Conservation (phyloP, 2,113 vertebrate genomes). For the Hiodon tergisus region DNA sequence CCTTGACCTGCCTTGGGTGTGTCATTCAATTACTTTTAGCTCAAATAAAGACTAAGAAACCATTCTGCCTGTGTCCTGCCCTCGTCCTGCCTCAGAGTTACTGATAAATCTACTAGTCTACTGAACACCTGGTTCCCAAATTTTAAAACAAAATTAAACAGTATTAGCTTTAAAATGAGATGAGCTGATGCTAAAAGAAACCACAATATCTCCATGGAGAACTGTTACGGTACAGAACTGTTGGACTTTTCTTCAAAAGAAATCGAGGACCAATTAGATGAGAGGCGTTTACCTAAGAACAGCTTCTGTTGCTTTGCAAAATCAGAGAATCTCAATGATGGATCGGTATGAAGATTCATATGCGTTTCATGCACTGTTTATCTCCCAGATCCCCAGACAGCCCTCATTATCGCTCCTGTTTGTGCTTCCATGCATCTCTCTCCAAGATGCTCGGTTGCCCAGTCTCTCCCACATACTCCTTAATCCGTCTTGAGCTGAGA, state of each 20-base stretch:
- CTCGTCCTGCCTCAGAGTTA: no score
- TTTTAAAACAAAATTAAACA: no score
- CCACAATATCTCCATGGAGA: background rate
- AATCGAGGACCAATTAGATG: constrained; percentile 2
- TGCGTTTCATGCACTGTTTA: constrained; percentile 5
- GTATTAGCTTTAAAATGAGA: no score
- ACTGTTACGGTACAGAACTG: background rate
- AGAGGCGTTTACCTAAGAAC: background rate
- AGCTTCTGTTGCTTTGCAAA: constrained; percentile 7
- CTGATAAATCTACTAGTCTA: no score
- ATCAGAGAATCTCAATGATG: background rate
- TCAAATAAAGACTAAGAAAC: background rate
- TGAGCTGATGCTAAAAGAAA: background rate
- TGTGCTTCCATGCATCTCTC: background rate
- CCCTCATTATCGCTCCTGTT: background rate
- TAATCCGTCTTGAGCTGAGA: background rate
- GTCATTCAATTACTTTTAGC: background rate
- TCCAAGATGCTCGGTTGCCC: background rate
- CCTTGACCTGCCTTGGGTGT: background rate
- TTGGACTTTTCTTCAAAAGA: constrained; percentile 6
- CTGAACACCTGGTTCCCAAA: no score
- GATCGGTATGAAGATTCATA: background rate
- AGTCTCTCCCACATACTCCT: background rate
- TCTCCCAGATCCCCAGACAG: background rate
- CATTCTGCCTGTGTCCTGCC: background rate